phyloP scores from a whole-genome alignment of 2,888 invertebrate genomes.

The Callyntrura sp. region DNA sequence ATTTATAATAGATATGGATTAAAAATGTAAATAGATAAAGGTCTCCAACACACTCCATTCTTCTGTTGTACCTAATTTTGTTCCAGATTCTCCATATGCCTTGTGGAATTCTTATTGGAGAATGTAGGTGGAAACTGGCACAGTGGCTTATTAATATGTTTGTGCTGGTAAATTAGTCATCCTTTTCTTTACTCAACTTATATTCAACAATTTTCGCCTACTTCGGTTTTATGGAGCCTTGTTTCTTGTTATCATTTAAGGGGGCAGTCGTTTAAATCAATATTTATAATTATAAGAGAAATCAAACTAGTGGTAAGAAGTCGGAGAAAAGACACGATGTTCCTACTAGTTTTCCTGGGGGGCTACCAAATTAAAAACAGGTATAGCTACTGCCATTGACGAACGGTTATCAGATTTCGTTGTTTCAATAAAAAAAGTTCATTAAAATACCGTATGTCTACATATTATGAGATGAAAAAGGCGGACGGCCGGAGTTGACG shows the following conservation, averaged over 20 bases:
- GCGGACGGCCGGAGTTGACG: too few relatives aligned
- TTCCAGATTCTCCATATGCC: conserved; percentile 3
- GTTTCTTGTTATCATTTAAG: background rate
- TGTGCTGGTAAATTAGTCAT: conserved; percentile 13
- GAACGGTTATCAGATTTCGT: too few relatives aligned
- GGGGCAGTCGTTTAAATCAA: background rate
- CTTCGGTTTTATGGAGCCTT: background rate
- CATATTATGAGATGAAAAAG: too few relatives aligned
- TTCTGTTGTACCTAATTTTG: conserved; percentile 18
- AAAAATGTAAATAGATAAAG: background rate
- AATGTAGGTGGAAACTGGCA: background rate
- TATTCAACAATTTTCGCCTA: background rate
- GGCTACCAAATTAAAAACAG: too few relatives aligned
- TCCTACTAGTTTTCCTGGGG: too few relatives aligned
- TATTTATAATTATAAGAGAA: too few relatives aligned
- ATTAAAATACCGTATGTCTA: too few relatives aligned
- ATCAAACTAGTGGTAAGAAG: too few relatives aligned
- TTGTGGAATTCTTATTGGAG: background rate
- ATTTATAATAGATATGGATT: background rate
- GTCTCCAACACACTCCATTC: background rate
- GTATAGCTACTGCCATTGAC: too few relatives aligned
- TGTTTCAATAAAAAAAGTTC: too few relatives aligned
- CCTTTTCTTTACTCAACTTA: background rate
- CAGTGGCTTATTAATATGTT: conserved; percentile 36
- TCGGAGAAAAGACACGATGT: too few relatives aligned